Conservation (phyloP, 2,797 vertebrate species). For the Octomys mimax region DNA sequence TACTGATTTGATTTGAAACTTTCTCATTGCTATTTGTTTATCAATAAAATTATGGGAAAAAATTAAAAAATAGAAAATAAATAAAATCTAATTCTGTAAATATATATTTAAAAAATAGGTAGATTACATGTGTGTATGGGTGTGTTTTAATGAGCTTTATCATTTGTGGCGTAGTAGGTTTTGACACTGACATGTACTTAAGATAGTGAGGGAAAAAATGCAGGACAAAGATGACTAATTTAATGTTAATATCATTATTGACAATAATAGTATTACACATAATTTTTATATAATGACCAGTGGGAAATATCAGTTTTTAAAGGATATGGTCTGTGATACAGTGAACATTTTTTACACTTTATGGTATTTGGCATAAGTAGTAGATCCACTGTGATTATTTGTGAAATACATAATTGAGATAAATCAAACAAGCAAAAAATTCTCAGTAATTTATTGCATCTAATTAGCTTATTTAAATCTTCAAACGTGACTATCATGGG, state of each 20-base stretch:
- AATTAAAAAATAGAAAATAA: too few species aligned
- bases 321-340: not conserved
- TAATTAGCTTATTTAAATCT: conserved; percentile 64
- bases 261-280: conserved; percentile 24
- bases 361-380: conserved; percentile 6
- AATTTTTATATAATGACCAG: conserved; percentile 37
- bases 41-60: too few species aligned
- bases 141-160: not conserved
- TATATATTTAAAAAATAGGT: not conserved
- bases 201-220: not conserved
- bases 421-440: conserved; percentile 48
- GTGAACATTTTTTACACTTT: not conserved
- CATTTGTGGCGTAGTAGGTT: not conserved
- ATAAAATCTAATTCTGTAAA: not conserved
- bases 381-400: conserved; percentile 41
- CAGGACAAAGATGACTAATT: conserved; percentile 20
- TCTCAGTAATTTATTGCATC: conserved; percentile 18
- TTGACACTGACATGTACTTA: not conserved
- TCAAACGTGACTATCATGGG: conserved; percentile 7
- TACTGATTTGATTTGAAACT: too few species aligned
- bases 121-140: not conserved
- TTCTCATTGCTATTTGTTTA: too few species aligned
- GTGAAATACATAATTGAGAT: conserved; percentile 50
- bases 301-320: not conserved
- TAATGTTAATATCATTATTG: not conserved